phyloP scores from a whole-genome alignment of 2,113 vertebrate species.

The Rhipidura dahli region DNA sequence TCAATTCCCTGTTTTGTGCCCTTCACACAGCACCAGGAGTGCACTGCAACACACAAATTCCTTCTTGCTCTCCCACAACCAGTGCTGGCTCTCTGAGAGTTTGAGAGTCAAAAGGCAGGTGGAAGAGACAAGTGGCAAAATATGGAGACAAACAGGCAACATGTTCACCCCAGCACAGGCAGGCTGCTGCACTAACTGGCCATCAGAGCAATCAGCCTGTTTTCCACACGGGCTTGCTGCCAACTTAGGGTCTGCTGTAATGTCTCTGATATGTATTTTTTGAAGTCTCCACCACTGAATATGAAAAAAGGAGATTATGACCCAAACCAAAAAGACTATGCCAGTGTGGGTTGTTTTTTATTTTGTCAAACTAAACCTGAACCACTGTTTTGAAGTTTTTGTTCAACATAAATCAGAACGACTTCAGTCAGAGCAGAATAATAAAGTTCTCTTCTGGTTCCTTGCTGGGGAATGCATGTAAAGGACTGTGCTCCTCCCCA shows the following conservation, averaged over 20 bases:
- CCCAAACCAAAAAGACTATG: not conserved
- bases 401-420: not conserved
- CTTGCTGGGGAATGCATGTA: not conserved
- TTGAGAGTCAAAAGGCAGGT: not conserved
- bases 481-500: not conserved
- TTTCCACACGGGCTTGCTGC: not conserved
- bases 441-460: not conserved
- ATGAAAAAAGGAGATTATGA: not conserved
- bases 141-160: accelerated
- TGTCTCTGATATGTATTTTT: no score
- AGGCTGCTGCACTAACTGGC: not conserved
- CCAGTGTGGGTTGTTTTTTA: not conserved
- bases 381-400: not conserved
- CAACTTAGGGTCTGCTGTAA: accelerated
- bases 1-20: accelerated
- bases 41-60: not conserved
- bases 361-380: not conserved
- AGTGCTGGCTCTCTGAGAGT: not conserved
- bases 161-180: not conserved
- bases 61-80: not conserved
- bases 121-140: not conserved
- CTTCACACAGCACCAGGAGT: not conserved
- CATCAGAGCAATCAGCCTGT: no score
- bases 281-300: not conserved
- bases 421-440: not conserved